A percentile compares a stretch with the other conserved stretches of the same genome.
These are phyloP conservation scores for Empidonax alnorum DNA, from an alignment of 2,113 vertebrate species.

Conservation along the genomic window DNA sequence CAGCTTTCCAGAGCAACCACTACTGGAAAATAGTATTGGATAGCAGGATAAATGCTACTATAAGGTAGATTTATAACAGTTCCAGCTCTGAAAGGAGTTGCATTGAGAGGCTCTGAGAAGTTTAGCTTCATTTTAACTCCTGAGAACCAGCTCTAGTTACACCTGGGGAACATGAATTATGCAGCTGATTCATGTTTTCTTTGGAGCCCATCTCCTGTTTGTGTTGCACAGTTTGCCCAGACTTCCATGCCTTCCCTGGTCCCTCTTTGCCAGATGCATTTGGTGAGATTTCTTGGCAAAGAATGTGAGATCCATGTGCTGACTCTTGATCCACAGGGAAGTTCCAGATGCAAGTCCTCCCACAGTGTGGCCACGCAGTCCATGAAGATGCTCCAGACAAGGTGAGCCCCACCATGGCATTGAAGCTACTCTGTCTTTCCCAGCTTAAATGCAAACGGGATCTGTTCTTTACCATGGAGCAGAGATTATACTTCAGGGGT, in stretches of 20 bases:
- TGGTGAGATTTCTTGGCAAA: not conserved
- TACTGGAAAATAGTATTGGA: not conserved
- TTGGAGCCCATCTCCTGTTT: not conserved
- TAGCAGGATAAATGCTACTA: fast-evolving
- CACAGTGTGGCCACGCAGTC: constrained; percentile 97
- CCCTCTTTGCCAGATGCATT: not conserved
- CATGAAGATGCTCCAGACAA: constrained; percentile 98
- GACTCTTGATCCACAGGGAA: constrained; percentile 81
- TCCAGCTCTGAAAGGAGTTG: not conserved
- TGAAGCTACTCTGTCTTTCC: not conserved
- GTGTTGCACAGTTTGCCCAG: not conserved
- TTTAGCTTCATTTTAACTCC: not conserved
- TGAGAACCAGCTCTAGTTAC: not conserved
- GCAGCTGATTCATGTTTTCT: not conserved
- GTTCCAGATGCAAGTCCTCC: constrained; percentile 99
- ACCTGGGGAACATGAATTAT: not conserved
- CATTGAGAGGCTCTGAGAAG: not conserved
- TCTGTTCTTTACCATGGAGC: fast-evolving
- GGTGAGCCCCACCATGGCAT: constrained; percentile 63
- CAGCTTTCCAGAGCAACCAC: not conserved
- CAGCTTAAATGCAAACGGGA: not conserved
- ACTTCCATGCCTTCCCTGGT: not conserved
- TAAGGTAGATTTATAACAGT: not conserved
- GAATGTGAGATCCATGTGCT: not conserved
- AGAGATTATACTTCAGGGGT: not conserved